Evolutionary conservation across 2,113 vertebrate species (phyloP), one percentile per base, ranked within the genome.

Genomic region (Anseranas semipalmata): DNA sequence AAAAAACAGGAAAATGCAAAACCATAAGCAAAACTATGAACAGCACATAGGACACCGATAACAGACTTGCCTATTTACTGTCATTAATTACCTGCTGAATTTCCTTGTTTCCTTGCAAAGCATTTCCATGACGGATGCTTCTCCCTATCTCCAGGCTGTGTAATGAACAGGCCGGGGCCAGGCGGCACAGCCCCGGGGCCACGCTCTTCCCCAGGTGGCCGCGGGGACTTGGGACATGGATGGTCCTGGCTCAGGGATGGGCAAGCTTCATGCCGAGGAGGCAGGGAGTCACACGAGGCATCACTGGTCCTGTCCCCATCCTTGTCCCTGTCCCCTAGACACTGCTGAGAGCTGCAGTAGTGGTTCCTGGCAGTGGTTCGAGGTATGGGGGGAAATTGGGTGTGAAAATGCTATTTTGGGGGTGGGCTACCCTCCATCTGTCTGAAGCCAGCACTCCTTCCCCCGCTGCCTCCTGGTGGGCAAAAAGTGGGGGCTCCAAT

Each of bases 191-290:
- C 58, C 19, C 50, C 2, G 3, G 59, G 86, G 35, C 18, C 77
- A 7, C 4, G 22, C 18, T 82, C 43, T 77, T 81, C 65, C 7
- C 3, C 45, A 28, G 25, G 10, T 8, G 11, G 60, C 63, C 6
- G 18, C 7, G 10, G 62, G 14, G 58, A 50, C 24, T 12, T 5
- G 1, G 4, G 25, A 9, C 37, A n/a, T 8, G 43, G 45, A 35
- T 1, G 0, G 25, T 33, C 66, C 35, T 63, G 53, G 5, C 59
- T 2, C 0, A 4, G 37, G 46, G 52, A 35, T 0, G 6, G 32
- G 46, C 55, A 11, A 1, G 6, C 60, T n/a, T 30, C 63, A 41
- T 3, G 22, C 52, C 79, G 4, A 15, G 43, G 73, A 56, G 19
- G 41, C 0, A 27, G 35, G 84, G 85, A 55, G 62, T 33, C 62